Percentiles rank a stretch among this genome's conserved stretches.
Evolutionary conservation across 2,113 vertebrate genomes (phyloP).

Genomic region (Microcebus griseorufus): DNA sequence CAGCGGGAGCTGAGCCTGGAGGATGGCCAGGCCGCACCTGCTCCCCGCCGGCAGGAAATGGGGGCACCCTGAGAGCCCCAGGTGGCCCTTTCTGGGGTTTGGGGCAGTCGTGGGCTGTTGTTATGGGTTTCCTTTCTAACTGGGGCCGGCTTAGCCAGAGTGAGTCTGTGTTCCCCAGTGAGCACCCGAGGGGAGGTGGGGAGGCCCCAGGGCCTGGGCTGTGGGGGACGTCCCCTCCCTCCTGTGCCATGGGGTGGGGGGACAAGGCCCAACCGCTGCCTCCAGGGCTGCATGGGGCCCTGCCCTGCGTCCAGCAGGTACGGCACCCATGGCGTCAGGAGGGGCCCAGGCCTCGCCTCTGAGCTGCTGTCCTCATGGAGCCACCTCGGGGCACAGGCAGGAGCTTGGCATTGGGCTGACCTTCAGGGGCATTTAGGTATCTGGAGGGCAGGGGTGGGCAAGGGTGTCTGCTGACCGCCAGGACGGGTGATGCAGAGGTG

Average conservation of each 20-base stretch:
- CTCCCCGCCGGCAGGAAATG: accelerated
- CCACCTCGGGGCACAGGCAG: accelerated
- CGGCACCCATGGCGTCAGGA: accelerated
- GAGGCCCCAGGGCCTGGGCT: background rate
- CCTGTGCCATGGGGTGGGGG: accelerated
- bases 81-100: accelerated
- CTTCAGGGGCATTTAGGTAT: no score
- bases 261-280: background rate
- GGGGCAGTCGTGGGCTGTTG: accelerated
- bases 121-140: background rate
- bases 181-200: accelerated
- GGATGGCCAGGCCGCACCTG: no score
- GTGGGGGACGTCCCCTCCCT: no score
- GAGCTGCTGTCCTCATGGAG: accelerated
- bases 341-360: background rate
- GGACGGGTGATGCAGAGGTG: background rate
- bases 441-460: background rate
- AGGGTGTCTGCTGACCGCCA: background rate
- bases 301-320: background rate
- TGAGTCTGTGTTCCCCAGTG: accelerated
- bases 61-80: background rate
- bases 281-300: accelerated
- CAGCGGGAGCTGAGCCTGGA: background rate
- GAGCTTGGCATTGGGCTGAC: background rate
- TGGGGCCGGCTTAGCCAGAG: background rate